A percentile compares a stretch with the other conserved stretches of the same genome.
phyloP scores from a whole-genome alignment of 2,797 vertebrate genomes.

The Gorsachius magnificus region DNA sequence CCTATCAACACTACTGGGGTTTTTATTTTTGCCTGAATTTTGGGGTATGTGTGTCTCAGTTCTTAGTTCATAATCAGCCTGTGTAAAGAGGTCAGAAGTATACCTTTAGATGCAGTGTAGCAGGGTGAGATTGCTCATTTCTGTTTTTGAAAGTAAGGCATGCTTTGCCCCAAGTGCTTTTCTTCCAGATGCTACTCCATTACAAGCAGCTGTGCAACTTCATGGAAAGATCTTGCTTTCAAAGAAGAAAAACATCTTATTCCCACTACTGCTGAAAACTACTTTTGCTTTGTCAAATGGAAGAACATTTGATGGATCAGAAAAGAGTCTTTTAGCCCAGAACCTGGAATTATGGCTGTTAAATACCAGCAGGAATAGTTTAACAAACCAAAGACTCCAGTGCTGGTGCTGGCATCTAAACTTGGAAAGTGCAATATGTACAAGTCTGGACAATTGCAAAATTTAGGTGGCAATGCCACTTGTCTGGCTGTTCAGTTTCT shows the following conservation, averaged over 20 bases:
- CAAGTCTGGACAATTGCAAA: neutral
- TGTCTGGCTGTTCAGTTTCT: neutral
- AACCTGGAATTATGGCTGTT: neutral
- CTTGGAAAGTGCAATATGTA: neutral
- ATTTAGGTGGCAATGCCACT: neutral
- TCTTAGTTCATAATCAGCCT: neutral
- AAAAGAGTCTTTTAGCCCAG: neutral
- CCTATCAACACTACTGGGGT: neutral
- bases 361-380: neutral
- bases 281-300: neutral
- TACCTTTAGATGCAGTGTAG: neutral
- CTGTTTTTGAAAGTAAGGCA: neutral
- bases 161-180: constrained; percentile 4
- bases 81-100: neutral
- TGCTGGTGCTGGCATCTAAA: neutral
- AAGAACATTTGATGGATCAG: neutral
- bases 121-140: neutral
- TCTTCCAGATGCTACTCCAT: neutral
- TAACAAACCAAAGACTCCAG: neutral
- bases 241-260: neutral
- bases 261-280: neutral
- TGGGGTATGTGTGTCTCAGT: neutral
- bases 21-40: constrained; percentile 1
- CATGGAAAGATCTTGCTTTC: neutral
- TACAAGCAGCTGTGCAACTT: neutral